Percentiles rank a stretch among this genome's conserved stretches.
phyloP scores from a whole-genome alignment of 2,113 vertebrate genomes.

The Hiodon tergisus region DNA sequence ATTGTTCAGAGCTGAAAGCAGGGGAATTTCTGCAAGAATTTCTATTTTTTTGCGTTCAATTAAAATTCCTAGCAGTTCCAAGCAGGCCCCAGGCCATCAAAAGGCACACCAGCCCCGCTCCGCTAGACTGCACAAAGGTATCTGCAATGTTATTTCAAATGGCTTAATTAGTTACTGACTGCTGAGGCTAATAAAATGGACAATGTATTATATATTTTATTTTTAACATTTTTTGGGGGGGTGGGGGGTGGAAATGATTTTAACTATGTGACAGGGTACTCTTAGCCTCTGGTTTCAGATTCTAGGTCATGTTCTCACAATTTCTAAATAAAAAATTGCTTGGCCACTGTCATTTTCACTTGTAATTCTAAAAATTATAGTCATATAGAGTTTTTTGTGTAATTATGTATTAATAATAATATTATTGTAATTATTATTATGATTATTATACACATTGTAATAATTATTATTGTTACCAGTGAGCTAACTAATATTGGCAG shows the following conservation, averaged over 20 bases:
- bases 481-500: too few species aligned
- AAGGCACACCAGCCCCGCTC: not conserved
- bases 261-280: not conserved
- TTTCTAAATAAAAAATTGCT: not conserved
- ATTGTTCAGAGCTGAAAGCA: not conserved
- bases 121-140: not conserved
- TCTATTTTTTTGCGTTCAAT: constrained; percentile 6
- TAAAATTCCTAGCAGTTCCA: constrained; percentile 21
- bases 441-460: too few species aligned
- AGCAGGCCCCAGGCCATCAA: constrained; percentile 3
- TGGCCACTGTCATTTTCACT: not conserved
- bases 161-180: constrained; percentile 22
- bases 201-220: not conserved
- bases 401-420: too few species aligned
- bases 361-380: not conserved
- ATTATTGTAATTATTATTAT: too few species aligned
- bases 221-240: not conserved
- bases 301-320: constrained; percentile 17
- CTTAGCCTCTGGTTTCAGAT: constrained; percentile 2
- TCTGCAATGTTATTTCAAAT: constrained; percentile 22
- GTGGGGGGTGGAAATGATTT: constrained; percentile 2
- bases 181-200: not conserved
- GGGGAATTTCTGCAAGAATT: not conserved
- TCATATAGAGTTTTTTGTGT: too few species aligned
- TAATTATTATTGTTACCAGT: too few species aligned